Percentiles rank a stretch among this genome's conserved stretches.
Evolutionary conservation across 2,888 invertebrate genomes (phyloP).

Genomic region (Parnassius apollo): DNA sequence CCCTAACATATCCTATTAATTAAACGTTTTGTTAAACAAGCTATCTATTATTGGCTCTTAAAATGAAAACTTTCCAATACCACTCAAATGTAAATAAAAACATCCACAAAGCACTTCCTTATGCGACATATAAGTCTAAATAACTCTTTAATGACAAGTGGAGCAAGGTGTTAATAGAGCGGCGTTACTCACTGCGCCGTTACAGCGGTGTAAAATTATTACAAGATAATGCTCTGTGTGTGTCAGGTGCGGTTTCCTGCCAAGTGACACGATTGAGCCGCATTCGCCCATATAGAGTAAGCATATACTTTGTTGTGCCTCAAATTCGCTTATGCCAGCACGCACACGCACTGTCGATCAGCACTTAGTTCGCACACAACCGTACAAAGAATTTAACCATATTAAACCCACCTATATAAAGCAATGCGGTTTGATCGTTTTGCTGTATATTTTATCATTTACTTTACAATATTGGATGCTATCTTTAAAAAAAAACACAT

Average conservation of each 20-base stretch:
- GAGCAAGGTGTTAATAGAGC: conserved; percentile 13
- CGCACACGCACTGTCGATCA: conserved; percentile 13
- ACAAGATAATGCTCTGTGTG: conserved; percentile 53
- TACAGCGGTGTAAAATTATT: conserved; percentile 20
- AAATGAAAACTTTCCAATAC: no score
- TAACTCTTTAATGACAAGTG: conserved; percentile 6
- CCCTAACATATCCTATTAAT: no score
- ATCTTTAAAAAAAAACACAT: neutral
- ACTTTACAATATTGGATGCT: no score
- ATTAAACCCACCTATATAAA: conserved; percentile 4
- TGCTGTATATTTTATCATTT: neutral
- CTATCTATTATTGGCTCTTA: no score
- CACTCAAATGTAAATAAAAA: no score
- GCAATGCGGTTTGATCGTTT: conserved; percentile 17
- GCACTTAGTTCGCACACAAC: conserved; percentile 21
- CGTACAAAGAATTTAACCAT: conserved; percentile 3
- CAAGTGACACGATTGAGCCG: conserved; percentile 76
- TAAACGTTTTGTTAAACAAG: no score
- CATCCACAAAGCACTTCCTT: neutral
- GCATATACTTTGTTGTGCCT: conserved; percentile 50
- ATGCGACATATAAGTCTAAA: neutral
- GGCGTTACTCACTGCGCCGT: neutral
- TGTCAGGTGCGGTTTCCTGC: conserved; percentile 79
- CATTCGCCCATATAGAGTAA: conserved; percentile 78
- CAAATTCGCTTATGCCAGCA: conserved; percentile 34